Conservation (phyloP, 1,140 invertebrate species). For the Eupristina koningsbergeri region DNA sequence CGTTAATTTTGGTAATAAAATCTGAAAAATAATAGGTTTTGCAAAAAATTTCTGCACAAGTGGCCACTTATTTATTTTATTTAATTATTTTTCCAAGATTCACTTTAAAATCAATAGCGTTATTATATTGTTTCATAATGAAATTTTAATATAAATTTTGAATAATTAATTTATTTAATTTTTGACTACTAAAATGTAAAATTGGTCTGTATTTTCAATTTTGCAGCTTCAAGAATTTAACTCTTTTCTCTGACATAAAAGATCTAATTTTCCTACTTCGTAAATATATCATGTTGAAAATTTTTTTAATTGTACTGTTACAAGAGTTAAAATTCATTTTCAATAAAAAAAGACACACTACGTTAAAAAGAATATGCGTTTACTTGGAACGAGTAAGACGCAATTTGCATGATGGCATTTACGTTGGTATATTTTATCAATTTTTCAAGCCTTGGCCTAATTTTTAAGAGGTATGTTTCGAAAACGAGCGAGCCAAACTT, state of each 20-base stretch:
- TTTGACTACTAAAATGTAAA: too few species aligned
- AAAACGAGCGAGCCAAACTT: background rate
- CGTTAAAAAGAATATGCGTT: background rate
- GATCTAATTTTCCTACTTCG: too few species aligned
- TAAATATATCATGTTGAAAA: too few species aligned
- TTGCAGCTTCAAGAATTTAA: too few species aligned
- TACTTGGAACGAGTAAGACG: background rate
- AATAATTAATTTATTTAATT: background rate
- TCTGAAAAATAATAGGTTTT: conserved; percentile 7
- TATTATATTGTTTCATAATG: background rate
- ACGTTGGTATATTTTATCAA: background rate
- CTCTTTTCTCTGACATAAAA: too few species aligned
- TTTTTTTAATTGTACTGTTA: too few species aligned
- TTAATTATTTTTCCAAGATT: background rate
- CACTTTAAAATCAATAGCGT: background rate
- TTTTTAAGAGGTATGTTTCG: background rate
- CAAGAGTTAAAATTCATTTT: background rate
- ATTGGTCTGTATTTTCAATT: too few species aligned
- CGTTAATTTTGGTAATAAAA: background rate
- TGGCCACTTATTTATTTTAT: background rate
- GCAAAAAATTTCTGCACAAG: background rate
- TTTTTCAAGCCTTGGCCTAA: background rate
- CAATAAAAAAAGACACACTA: background rate
- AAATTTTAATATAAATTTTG: background rate
- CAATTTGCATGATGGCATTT: background rate